Percentiles rank a stretch among this genome's conserved stretches.
These are phyloP conservation scores for Azemiops feae DNA, from an alignment of 2,113 vertebrate genomes.

Conservation along the genomic window DNA sequence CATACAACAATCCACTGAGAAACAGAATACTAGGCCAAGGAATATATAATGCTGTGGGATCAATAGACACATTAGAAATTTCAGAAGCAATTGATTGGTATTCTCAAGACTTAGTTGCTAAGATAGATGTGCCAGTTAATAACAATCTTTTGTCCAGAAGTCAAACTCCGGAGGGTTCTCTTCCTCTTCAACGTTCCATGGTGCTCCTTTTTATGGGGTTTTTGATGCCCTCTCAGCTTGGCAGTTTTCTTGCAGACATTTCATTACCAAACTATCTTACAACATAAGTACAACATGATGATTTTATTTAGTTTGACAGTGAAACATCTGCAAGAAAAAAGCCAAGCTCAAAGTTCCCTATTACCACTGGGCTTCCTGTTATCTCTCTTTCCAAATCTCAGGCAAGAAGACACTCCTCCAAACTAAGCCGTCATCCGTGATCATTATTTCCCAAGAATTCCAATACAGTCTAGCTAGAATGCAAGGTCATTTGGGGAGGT, in stretches of 20 bases:
- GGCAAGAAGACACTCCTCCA: neutral
- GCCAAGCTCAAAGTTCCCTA: neutral
- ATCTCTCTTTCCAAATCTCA: neutral
- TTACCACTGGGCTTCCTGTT: neutral
- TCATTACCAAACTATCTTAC: neutral
- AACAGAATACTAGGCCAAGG: neutral
- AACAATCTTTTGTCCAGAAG: neutral
- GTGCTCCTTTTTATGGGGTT: neutral
- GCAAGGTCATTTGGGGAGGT: neutral
- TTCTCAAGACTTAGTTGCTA: neutral
- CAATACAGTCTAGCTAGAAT: neutral
- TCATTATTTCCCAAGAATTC: neutral
- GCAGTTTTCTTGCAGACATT: neutral
- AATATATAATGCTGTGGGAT: neutral
- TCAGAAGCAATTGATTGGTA: neutral
- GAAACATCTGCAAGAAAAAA: neutral
- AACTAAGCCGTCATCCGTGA: neutral
- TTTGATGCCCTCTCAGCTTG: neutral
- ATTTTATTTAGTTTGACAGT: neutral
- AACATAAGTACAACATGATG: neutral
- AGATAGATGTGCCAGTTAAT: neutral
- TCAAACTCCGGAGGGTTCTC: neutral
- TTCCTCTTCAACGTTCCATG: neutral
- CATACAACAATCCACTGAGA: neutral
- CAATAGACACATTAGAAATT: neutral